phyloP scores from a whole-genome alignment of 2,888 invertebrate genomes.

The Tenodera sinensis region DNA sequence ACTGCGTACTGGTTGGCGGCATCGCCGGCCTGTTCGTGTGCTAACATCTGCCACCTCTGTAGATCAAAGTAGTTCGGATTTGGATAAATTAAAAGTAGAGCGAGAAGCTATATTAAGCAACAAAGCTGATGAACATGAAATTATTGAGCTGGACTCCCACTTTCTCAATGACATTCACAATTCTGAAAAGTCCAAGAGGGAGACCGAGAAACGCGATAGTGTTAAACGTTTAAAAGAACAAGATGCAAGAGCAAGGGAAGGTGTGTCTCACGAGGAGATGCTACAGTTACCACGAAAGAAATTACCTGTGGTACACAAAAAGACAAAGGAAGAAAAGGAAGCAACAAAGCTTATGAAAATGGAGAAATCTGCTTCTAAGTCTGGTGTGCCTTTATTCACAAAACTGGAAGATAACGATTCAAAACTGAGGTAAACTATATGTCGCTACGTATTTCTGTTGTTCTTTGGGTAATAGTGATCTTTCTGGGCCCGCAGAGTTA shows the following conservation, averaged over 20 bases:
- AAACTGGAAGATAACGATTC: slow-evolving; percentile 62
- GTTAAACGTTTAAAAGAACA: no score
- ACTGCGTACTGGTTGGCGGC: slow-evolving; percentile 45
- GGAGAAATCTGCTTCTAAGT: slow-evolving; percentile 50
- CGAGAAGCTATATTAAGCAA: slow-evolving; percentile 37
- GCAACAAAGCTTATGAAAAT: slow-evolving; percentile 39
- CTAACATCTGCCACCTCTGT: slow-evolving; percentile 50
- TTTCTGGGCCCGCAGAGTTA: no score
- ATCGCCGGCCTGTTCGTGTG: slow-evolving; percentile 52
- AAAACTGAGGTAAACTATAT: slow-evolving; percentile 48
- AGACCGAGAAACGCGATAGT: neutral
- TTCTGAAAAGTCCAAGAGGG: neutral
- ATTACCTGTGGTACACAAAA: slow-evolving; percentile 37
- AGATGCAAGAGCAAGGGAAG: neutral
- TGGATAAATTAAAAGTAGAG: slow-evolving; percentile 44
- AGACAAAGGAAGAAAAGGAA: slow-evolving; percentile 36
- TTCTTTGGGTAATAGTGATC: no score
- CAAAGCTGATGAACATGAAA: slow-evolving; percentile 28
- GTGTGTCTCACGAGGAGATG: slow-evolving; percentile 37
- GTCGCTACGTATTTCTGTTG: no score
- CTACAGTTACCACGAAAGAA: slow-evolving; percentile 37
- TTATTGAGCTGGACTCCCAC: neutral
- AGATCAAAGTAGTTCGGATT: slow-evolving; percentile 37
- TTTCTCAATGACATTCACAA: neutral
- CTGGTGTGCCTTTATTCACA: slow-evolving; percentile 56